Percentiles rank a stretch among this genome's conserved stretches.
phyloP scores from a whole-genome alignment of 2,888 invertebrate genomes.

The Ectemnius cavifrons region DNA sequence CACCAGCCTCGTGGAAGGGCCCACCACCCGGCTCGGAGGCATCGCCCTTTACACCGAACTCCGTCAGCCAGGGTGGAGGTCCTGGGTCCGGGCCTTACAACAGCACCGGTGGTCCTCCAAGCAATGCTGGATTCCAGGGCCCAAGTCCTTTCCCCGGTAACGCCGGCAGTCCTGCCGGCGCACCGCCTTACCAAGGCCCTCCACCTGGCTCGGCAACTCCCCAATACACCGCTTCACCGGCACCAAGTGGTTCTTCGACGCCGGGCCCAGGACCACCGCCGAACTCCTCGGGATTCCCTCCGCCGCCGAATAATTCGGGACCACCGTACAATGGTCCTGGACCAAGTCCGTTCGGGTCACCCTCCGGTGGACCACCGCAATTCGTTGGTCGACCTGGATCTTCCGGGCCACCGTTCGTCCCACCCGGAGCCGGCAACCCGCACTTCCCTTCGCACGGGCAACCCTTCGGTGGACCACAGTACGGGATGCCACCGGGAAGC shows the following conservation, averaged over 20 bases:
- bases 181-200: constrained; percentile 85
- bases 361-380: constrained; percentile 82
- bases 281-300: constrained; percentile 77
- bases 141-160: constrained; percentile 82
- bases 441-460: constrained; percentile 83
- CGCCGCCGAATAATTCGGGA: constrained; percentile 77
- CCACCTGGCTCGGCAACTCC: constrained; percentile 88
- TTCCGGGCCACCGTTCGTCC: constrained; percentile 86
- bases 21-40: constrained; percentile 83
- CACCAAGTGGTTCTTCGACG: constrained; percentile 89
- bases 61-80: constrained; percentile 81
- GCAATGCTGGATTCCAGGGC: constrained; percentile 81
- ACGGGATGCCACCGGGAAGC: constrained; percentile 85
- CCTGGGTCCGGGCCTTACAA: constrained; percentile 79
- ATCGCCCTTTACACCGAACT: constrained; percentile 83
- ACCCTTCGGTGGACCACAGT: constrained; percentile 83
- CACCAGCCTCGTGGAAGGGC: constrained; percentile 88
- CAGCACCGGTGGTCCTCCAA: constrained; percentile 76
- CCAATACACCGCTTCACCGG: constrained; percentile 92
- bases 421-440: constrained; percentile 83
- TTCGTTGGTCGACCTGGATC: constrained; percentile 84
- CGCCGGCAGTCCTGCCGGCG: constrained; percentile 87
- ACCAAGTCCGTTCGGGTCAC: constrained; percentile 85
- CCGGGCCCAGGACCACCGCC: constrained; percentile 86
- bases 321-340: constrained; percentile 86